Evolutionary conservation across 2,113 vertebrate genomes (phyloP).

Genomic region (Ictidomys tridecemlineatus): DNA sequence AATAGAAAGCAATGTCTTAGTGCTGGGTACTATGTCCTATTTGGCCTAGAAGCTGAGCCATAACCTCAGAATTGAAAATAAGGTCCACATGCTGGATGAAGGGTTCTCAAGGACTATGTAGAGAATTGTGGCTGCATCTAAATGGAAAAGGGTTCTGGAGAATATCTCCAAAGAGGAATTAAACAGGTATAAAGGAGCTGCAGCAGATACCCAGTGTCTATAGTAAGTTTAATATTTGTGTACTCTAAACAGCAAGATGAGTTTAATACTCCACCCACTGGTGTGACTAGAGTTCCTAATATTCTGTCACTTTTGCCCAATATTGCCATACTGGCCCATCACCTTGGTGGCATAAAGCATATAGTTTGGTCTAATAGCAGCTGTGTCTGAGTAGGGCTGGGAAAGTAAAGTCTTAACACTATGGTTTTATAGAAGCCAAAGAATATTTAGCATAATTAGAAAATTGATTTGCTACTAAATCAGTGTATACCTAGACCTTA

Average conservation of each 20-base stretch:
- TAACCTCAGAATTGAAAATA: background rate
- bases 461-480: conserved; percentile 63
- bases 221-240: background rate
- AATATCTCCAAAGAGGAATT: background rate
- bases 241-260: background rate
- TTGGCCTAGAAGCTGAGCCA: background rate
- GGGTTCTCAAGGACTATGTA: background rate
- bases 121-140: background rate
- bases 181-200: background rate
- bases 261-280: background rate
- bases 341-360: background rate
- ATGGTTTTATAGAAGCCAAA: background rate
- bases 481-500: conserved; percentile 72
- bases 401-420: background rate
- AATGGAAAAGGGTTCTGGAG: background rate
- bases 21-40: background rate
- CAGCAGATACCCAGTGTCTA: background rate
- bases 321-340: background rate
- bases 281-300: background rate
- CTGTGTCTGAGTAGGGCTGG: background rate
- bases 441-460: conserved; percentile 57
- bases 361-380: background rate
- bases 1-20: background rate
- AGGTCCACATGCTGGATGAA: background rate
- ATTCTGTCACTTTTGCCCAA: background rate